Base-by-base conservation (phyloP, 2,113 vertebrate species). In the Etheostoma cragini region DNA sequence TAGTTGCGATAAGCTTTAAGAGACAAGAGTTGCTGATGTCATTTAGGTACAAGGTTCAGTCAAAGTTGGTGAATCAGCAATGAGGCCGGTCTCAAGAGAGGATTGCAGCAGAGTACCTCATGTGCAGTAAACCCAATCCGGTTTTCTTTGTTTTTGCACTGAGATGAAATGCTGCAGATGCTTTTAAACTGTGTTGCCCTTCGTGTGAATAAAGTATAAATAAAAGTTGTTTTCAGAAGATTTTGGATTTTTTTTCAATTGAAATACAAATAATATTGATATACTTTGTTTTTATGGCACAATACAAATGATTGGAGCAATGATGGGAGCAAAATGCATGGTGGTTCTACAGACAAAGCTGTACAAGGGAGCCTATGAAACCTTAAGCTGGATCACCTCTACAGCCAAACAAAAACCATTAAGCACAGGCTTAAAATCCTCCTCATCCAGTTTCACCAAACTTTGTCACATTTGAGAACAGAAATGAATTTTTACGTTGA, bases 171-270 rank as follows among this genome's bases (percentile, higher is more conserved):
- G 64, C 72, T 83, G 78, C 76, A 76, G 66, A 82, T 78, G 71
- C 65, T 77, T 83, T 71, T 73, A 53, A 72, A 61, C 72, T 81
- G 42, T 81, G 35, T 78, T 78, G 75, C 76, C 90, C 53, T 64
- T 81, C 58, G 82, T 87, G 76, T 84, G 42, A 76, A 88, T 26
- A 84, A 79, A 85, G 76, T 58, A 64, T 46, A 78, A 84, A 86
- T 81, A 84, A 91, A 79, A 78, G 8, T 52, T 69, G 16, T 71
- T 90, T 88, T 78, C 13, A 54, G 35, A 73, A 76, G 35, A 58
- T 74, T 3, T 64, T 72, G 21, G 10, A 3, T 72, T 82, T 52
- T 24, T 57, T 6, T 57, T 56, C 45, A 19, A 47, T 26, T 30
- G 1, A 67, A 47, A 22, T 22, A 1, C 24, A 21, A 53, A 35